phyloP scores from a whole-genome alignment of 2,797 vertebrate genomes.

The Morelia viridis region DNA sequence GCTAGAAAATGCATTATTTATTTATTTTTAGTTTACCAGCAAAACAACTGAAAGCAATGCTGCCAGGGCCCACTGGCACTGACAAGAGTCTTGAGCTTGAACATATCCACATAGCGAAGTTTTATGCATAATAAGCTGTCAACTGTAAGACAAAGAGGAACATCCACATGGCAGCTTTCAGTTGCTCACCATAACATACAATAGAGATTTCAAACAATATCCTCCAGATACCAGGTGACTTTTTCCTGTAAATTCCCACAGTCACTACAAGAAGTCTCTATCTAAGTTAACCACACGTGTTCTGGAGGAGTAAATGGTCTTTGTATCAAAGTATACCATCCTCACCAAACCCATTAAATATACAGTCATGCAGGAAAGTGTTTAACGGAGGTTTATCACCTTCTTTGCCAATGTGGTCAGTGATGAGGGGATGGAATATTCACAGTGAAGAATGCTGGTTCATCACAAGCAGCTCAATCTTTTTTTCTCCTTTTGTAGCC shows the following conservation, averaged over 20 bases:
- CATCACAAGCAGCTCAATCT: neutral
- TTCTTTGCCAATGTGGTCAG: neutral
- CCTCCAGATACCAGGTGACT: neutral
- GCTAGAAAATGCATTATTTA: conserved; percentile 8
- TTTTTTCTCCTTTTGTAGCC: neutral
- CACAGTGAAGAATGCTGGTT: neutral
- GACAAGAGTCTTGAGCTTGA: conserved; percentile 21
- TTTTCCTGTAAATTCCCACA: neutral
- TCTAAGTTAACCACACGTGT: neutral
- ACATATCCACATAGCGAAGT: neutral
- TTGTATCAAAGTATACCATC: neutral
- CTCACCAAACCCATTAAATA: neutral
- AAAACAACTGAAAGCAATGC: conserved; percentile 18
- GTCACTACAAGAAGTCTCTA: neutral
- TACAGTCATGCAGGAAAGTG: neutral
- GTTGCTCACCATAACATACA: neutral
- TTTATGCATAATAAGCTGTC: conserved; percentile 11
- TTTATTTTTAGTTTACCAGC: conserved; percentile 1
- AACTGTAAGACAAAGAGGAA: neutral
- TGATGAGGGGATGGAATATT: neutral
- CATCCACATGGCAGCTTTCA: neutral
- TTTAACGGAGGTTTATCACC: neutral
- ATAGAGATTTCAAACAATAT: neutral
- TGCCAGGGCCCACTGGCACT: conserved; percentile 5
- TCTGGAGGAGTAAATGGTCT: neutral